These are phyloP conservation scores for Sphaerophoria taeniata DNA, from an alignment of 2,888 invertebrate genomes.

Conservation along the genomic window DNA sequence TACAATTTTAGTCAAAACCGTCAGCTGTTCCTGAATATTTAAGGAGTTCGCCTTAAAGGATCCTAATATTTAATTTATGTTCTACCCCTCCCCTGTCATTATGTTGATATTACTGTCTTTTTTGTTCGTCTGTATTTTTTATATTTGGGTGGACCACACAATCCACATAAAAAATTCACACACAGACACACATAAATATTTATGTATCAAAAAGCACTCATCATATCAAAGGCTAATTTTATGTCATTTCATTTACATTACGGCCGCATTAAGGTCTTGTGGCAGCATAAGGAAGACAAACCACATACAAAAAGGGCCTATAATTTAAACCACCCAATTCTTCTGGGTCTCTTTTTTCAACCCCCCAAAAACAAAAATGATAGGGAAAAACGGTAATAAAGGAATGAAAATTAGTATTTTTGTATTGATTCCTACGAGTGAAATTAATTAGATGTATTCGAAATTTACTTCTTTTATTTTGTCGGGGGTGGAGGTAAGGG, in stretches of 20 bases:
- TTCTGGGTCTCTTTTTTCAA: no score
- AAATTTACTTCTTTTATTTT: neutral
- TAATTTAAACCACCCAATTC: neutral
- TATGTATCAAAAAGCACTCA: conserved; percentile 35
- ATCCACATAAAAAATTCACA: neutral
- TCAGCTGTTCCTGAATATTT: conserved; percentile 21
- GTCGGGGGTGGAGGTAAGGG: no score
- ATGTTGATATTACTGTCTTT: conserved; percentile 16
- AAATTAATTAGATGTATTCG: neutral
- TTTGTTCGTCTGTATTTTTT: no score
- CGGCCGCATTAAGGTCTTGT: conserved; percentile 29
- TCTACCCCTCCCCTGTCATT: conserved; percentile 9
- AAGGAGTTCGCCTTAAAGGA: neutral
- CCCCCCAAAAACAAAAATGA: neutral
- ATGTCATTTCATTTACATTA: conserved; percentile 57
- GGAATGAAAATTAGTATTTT: neutral
- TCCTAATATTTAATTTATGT: conserved; percentile 8
- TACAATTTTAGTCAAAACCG: conserved; percentile 7
- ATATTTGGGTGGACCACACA: conserved; percentile 17
- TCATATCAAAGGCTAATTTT: conserved; percentile 66
- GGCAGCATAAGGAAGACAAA: neutral
- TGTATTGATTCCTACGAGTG: neutral
- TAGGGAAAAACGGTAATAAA: neutral
- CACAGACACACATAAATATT: neutral
- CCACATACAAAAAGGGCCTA: neutral